Conservation (phyloP, 2,797 vertebrate species). For the Macropodus opercularis region DNA sequence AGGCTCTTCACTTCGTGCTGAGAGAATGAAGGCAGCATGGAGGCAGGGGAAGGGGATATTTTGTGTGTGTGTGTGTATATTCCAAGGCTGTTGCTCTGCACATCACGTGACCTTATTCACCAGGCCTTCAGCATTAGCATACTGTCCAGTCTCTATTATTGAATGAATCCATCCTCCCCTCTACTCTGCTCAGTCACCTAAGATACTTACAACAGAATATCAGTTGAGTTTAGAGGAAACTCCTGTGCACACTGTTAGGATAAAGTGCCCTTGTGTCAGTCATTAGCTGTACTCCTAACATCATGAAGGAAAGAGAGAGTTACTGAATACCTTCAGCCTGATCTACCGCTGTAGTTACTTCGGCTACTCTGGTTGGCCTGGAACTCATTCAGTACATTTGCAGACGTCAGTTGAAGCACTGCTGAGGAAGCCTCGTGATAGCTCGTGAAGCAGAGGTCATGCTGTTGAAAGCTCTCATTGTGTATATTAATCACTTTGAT, state of each 20-base stretch:
- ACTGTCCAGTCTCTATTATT: constrained; percentile 34
- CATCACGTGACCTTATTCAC: constrained; percentile 31
- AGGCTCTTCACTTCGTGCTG: constrained; percentile 54
- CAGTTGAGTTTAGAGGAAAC: constrained; percentile 41
- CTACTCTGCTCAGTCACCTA: constrained; percentile 7
- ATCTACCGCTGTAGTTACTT: too few species aligned
- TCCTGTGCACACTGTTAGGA: constrained; percentile 25
- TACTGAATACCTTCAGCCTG: too few species aligned
- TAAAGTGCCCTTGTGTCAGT: constrained; percentile 14
- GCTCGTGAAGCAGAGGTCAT: background rate
- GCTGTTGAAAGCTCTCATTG: background rate
- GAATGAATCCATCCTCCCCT: constrained; percentile 30
- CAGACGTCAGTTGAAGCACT: background rate
- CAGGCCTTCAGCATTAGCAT: constrained; percentile 38
- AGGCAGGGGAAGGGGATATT: background rate
- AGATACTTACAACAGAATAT: constrained; percentile 31
- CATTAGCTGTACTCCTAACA: background rate
- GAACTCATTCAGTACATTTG: background rate
- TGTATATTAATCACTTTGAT: background rate
- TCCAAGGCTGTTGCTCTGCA: constrained; percentile 26
- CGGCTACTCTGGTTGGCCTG: background rate
- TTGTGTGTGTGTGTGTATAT: background rate
- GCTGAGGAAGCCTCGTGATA: background rate
- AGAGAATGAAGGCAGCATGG: constrained; percentile 50
- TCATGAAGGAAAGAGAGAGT: background rate